Evolutionary conservation across 2,797 vertebrate genomes (phyloP).

Genomic region (Apogon hyalosoma): DNA sequence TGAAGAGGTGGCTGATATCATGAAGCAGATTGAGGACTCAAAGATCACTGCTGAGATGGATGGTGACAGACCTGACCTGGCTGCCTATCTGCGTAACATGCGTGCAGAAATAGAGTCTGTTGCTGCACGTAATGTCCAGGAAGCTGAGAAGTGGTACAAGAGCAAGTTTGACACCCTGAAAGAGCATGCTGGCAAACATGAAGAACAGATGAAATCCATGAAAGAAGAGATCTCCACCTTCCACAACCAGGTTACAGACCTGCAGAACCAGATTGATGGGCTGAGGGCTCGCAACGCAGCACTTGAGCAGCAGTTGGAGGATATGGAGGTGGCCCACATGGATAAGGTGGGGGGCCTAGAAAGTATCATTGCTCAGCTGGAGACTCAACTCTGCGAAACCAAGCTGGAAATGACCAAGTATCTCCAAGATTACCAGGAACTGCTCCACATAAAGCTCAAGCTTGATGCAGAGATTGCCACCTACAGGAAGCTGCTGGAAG

Average conservation of each 20-base stretch:
- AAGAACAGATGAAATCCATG: conserved; percentile 83
- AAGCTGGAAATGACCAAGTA: conserved; percentile 84
- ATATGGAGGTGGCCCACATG: conserved; percentile 85
- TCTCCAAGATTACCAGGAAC: conserved; percentile 82
- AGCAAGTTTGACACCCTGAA: conserved; percentile 87
- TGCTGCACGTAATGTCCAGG: conserved; percentile 84
- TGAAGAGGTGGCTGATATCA: conserved; percentile 84
- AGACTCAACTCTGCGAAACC: conserved; percentile 86
- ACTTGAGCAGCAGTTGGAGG: conserved; percentile 86
- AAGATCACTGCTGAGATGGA: conserved; percentile 82
- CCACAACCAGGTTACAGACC: conserved; percentile 82
- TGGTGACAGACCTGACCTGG: conserved; percentile 79
- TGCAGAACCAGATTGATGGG: conserved; percentile 86
- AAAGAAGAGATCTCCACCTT: conserved; percentile 85
- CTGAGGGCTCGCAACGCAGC: conserved; percentile 81
- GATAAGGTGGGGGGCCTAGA: conserved; percentile 80
- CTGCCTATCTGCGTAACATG: conserved; percentile 80
- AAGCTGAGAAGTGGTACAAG: conserved; percentile 90
- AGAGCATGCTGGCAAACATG: conserved; percentile 82
- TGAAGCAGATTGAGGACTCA: conserved; percentile 85
- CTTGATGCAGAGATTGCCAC: conserved; percentile 87
- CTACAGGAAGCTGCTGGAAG: conserved; percentile 89
- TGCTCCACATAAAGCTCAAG: conserved; percentile 84
- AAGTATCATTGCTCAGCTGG: conserved; percentile 81
- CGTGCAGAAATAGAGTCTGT: conserved; percentile 85